Percentiles rank a stretch among this genome's conserved stretches.
Conservation (phyloP, 2,797 vertebrate genomes). For the Lophius americanus region DNA sequence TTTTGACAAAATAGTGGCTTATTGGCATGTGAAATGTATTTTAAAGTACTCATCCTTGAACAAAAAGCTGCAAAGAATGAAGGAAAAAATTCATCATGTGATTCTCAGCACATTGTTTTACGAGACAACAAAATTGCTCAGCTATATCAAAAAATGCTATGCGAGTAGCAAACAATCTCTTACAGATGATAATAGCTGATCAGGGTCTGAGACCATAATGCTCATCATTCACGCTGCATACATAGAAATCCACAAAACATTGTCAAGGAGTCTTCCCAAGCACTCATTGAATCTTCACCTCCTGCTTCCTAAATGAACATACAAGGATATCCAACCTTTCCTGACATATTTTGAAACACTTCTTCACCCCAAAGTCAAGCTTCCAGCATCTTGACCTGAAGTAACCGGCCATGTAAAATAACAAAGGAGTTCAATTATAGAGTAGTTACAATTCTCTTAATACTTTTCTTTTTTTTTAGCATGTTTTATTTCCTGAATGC, state of each 20-base stretch:
- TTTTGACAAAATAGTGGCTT: neutral
- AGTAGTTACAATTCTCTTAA: neutral
- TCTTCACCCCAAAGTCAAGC: neutral
- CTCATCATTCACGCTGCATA: neutral
- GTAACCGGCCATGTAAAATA: neutral
- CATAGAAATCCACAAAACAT: neutral
- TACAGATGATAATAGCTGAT: neutral
- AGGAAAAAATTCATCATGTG: neutral
- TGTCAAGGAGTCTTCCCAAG: neutral
- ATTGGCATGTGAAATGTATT: too few species aligned
- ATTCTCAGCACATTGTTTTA: neutral
- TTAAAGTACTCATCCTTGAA: neutral
- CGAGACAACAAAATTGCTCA: neutral
- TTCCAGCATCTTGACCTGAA: neutral
- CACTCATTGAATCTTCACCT: neutral
- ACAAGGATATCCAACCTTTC: neutral
- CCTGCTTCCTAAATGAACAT: neutral
- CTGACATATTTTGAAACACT: neutral
- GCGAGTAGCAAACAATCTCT: conserved; percentile 8
- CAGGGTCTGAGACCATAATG: neutral
- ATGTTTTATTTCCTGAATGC: neutral
- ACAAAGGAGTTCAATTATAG: neutral
- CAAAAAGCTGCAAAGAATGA: neutral
- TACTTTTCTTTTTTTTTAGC: too few species aligned
- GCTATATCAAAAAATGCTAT: neutral